Conservation (phyloP, 2,888 invertebrate genomes). For the Tenthredo scrophulariae region DNA sequence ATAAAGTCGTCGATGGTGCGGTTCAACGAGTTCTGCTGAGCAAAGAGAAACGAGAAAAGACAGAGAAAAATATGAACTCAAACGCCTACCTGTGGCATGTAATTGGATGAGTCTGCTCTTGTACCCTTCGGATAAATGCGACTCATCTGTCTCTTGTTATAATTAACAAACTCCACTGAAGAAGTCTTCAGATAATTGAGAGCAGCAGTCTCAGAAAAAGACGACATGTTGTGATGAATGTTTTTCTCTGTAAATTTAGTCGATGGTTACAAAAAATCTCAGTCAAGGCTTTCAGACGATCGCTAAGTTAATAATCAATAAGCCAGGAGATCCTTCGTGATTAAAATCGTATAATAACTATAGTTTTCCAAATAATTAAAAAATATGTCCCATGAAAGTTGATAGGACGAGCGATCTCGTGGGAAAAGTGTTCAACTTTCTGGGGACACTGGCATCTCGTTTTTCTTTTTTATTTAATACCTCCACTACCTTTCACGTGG, state of each 20-base stretch:
- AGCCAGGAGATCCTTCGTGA: neutral
- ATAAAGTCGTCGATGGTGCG: neutral
- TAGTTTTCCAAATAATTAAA: neutral
- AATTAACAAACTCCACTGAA: conserved; percentile 86
- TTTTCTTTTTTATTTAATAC: neutral
- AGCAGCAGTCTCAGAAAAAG: conserved; percentile 85
- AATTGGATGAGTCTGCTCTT: conserved; percentile 86
- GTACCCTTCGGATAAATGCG: conserved; percentile 87
- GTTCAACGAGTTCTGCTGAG: neutral
- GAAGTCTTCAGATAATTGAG: conserved; percentile 84
- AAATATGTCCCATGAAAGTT: neutral
- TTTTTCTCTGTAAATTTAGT: conserved; percentile 80
- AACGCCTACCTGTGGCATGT: conserved; percentile 82
- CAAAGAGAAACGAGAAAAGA: neutral
- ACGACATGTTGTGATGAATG: conserved; percentile 85
- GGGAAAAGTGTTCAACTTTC: no score
- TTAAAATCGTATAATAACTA: neutral
- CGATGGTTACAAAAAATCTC: neutral
- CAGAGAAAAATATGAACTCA: neutral
- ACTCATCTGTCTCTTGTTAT: conserved; percentile 87
- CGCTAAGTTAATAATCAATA: neutral
- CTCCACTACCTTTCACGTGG: neutral
- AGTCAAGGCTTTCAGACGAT: neutral
- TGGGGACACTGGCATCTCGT: neutral
- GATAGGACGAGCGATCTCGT: neutral